A percentile compares a stretch with the other conserved stretches of the same genome.
phyloP scores from a whole-genome alignment of 1,140 invertebrate genomes.

The Agrypnia vestita region DNA sequence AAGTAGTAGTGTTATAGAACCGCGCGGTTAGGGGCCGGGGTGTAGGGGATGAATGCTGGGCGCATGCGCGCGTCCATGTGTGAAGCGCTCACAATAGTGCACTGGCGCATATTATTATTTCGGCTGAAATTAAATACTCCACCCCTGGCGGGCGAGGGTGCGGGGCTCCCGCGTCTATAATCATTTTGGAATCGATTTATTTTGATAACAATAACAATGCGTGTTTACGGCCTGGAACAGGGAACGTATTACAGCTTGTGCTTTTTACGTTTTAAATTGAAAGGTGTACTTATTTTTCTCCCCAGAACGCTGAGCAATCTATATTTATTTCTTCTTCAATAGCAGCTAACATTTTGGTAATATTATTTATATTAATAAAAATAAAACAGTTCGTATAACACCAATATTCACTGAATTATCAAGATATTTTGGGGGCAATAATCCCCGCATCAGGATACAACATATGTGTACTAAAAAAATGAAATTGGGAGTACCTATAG shows the following conservation, averaged over 20 bases:
- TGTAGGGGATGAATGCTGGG: slow-evolving; percentile 15
- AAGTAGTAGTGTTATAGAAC: slow-evolving; percentile 39
- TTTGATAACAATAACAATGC: slow-evolving; percentile 45
- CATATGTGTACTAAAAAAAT: no score
- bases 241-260: slow-evolving; percentile 18
- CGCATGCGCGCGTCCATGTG: slow-evolving; percentile 53
- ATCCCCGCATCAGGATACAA: no score
- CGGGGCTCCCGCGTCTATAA: slow-evolving; percentile 33
- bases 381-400: no score
- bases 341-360: no score
- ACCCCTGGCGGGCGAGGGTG: background rate
- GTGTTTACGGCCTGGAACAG: slow-evolving; percentile 35
- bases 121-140: slow-evolving; percentile 57
- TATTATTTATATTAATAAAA: no score
- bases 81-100: slow-evolving; percentile 56
- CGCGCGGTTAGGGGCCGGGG: slow-evolving; percentile 26
- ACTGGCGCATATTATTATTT: slow-evolving; percentile 61
- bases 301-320: no score
- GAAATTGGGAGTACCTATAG: no score
- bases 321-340: no score
- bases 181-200: slow-evolving; percentile 49
- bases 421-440: no score
- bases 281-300: background rate
- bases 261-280: slow-evolving; percentile 27
- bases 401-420: no score